Evolutionary conservation across 1,140 invertebrate species (phyloP).

Genomic region (Cheumatopsyche charites): DNA sequence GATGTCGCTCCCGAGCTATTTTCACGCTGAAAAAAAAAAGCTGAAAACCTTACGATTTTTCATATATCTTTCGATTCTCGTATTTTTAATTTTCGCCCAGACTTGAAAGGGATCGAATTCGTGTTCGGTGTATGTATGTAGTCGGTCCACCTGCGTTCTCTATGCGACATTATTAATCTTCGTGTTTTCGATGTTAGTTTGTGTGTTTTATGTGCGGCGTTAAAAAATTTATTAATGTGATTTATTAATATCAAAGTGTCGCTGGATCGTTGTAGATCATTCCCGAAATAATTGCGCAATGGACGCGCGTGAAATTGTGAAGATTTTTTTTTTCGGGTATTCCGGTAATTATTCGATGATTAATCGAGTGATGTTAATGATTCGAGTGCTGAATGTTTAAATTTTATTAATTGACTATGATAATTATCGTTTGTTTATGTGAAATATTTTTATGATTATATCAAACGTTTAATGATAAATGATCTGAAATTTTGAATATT

Average conservation of each 20-base stretch:
- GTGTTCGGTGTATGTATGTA: no score
- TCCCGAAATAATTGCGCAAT: background rate
- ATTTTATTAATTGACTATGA: no score
- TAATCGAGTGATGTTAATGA: no score
- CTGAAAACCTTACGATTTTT: slow-evolving; percentile 14
- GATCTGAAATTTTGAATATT: no score
- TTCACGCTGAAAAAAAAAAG: slow-evolving; percentile 15
- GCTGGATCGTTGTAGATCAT: slow-evolving; percentile 15
- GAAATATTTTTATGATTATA: no score
- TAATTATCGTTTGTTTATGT: no score
- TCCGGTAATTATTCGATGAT: no score
- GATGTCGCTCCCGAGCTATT: slow-evolving; percentile 6
- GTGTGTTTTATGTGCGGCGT: background rate
- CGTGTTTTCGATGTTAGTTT: background rate
- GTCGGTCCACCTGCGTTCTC: slow-evolving; percentile 12
- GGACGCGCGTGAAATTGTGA: no score
- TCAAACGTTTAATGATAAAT: no score
- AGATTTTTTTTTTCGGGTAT: no score
- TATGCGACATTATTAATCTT: background rate
- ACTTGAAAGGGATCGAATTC: slow-evolving; percentile 13
- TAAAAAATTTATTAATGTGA: slow-evolving; percentile 13
- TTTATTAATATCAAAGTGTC: slow-evolving; percentile 2
- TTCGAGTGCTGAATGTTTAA: no score
- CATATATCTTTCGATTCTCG: slow-evolving; percentile 18
- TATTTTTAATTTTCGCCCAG: background rate